phyloP scores from a whole-genome alignment of 2,113 vertebrate genomes.

The Stomatorhinus ivindoensis region DNA sequence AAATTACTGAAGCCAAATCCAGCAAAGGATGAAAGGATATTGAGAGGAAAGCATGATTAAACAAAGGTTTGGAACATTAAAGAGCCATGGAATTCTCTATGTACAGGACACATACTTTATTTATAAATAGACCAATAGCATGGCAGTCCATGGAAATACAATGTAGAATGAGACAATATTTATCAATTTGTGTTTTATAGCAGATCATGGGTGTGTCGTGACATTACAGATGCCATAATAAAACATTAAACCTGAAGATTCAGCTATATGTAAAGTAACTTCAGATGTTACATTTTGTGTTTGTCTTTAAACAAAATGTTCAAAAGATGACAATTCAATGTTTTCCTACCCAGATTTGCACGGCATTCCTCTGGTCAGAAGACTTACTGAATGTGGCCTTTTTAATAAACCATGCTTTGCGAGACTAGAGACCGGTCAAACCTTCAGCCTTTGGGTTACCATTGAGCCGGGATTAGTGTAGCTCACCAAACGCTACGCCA shows the following conservation, averaged over 20 bases:
- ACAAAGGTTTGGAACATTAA: not conserved
- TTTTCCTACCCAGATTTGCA: not conserved
- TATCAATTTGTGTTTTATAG: not conserved
- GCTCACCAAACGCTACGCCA: not conserved
- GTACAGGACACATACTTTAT: constrained; percentile 9
- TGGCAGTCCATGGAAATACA: constrained; percentile 1
- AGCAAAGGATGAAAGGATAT: not conserved
- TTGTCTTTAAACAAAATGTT: not conserved
- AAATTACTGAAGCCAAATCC: not conserved
- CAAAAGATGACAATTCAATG: not conserved
- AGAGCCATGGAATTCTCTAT: not conserved
- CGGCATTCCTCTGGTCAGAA: not conserved
- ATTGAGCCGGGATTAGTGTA: not conserved
- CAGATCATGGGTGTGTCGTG: constrained; percentile 4
- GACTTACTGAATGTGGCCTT: not conserved
- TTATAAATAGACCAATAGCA: constrained; percentile 13
- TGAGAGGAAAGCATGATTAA: not conserved
- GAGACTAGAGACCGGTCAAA: not conserved
- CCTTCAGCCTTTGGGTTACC: not conserved
- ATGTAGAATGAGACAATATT: not conserved
- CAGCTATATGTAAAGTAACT: not conserved
- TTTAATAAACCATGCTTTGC: not conserved
- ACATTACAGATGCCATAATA: not conserved
- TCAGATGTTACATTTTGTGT: not conserved
- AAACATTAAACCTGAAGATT: not conserved